Percentiles rank a stretch among this genome's conserved stretches.
phyloP scores from a whole-genome alignment of 2,113 vertebrate genomes.

The Coryphaenoides rupestris region DNA sequence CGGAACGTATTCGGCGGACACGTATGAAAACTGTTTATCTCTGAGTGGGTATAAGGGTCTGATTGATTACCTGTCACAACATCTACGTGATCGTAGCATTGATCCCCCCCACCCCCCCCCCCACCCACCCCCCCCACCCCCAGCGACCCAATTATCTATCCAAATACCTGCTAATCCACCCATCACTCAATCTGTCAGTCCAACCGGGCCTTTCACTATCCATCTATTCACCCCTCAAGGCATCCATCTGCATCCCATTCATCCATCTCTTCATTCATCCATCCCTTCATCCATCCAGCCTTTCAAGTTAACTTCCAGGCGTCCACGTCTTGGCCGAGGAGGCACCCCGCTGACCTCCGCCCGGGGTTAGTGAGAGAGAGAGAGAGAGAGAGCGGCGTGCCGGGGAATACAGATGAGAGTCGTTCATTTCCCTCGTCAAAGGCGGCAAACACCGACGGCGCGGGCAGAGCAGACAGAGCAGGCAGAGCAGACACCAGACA shows the following conservation, averaged over 20 bases:
- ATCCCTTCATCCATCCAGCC: conserved; percentile 6
- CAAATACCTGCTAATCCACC: no score
- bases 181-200: no score
- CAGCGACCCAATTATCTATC: no score
- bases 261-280: not conserved
- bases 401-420: conserved; percentile 69
- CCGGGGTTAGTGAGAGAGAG: no score
- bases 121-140: no score
- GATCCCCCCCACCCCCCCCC: no score
- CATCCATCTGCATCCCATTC: no score
- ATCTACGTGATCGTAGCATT: no score
- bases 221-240: not conserved
- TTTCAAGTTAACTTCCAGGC: not conserved
- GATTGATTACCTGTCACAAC: conserved; percentile 27
- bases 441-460: conserved; percentile 65
- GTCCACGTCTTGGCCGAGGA: conserved; percentile 10
- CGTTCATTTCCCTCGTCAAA: conserved; percentile 72
- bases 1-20: conserved; percentile 12
- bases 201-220: no score
- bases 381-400: conserved; percentile 55
- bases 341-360: conserved; percentile 47
- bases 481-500: not conserved
- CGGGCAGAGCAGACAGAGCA: conserved; percentile 22
- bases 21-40: conserved; percentile 14
- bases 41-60: not conserved